phyloP scores from a whole-genome alignment of 2,797 vertebrate species.

The Columba guinea region DNA sequence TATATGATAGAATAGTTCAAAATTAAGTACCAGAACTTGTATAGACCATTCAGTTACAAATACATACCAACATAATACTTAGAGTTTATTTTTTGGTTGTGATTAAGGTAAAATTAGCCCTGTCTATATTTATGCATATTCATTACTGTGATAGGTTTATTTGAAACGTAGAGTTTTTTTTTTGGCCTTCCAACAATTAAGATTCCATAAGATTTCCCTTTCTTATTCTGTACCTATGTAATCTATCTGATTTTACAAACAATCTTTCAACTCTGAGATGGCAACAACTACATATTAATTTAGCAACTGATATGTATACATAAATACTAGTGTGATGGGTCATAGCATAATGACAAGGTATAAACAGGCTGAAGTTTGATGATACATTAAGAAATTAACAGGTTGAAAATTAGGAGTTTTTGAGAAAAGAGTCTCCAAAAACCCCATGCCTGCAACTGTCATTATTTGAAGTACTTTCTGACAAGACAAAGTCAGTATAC shows the following conservation, averaged over 20 bases:
- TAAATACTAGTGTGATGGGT: neutral
- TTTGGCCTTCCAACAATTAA: neutral
- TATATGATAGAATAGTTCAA: neutral
- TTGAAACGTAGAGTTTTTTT: rapidly evolving
- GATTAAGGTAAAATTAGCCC: neutral
- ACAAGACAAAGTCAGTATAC: neutral
- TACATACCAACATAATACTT: neutral
- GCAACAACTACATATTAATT: neutral
- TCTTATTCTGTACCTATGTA: neutral
- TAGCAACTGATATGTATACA: neutral
- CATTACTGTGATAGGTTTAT: neutral
- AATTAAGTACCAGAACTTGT: neutral
- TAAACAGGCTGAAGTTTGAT: neutral
- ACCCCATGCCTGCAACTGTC: neutral
- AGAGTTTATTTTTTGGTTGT: neutral
- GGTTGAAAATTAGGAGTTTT: neutral
- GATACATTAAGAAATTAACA: neutral
- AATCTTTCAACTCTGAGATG: neutral
- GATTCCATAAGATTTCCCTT: neutral
- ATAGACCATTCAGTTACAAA: neutral
- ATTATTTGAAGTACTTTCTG: neutral
- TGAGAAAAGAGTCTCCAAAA: neutral
- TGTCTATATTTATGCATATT: neutral
- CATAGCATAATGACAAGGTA: neutral
- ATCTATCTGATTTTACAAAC: neutral